These are phyloP conservation scores for Phlogophora meticulosa DNA, from an alignment of 2,888 invertebrate genomes.

Conservation along the genomic window DNA sequence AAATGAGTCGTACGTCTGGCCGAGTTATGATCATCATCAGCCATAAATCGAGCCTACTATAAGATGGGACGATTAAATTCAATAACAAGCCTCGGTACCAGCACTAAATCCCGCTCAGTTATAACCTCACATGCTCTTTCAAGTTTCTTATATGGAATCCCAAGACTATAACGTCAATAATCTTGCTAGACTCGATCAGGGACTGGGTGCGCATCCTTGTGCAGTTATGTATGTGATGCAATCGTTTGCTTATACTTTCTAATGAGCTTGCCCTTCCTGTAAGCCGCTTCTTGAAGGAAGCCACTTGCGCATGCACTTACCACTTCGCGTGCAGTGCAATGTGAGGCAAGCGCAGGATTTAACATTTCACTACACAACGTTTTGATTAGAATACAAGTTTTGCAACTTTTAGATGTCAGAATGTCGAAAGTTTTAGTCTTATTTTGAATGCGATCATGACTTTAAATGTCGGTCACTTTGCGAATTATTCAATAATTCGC, in stretches of 20 bases:
- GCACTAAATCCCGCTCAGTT: constrained; percentile 59
- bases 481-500: constrained; percentile 57
- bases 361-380: constrained; percentile 54
- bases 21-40: constrained; percentile 55
- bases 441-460: constrained; percentile 60
- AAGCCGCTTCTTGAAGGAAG: constrained; percentile 69
- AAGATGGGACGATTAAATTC: constrained; percentile 61
- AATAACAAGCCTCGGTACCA: constrained; percentile 63
- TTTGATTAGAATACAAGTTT: constrained; percentile 63
- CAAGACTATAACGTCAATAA: constrained; percentile 64
- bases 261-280: constrained; percentile 80
- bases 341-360: constrained; percentile 62
- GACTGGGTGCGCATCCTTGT: constrained; percentile 67
- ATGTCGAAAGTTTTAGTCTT: constrained; percentile 57
- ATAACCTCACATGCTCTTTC: constrained; percentile 59
- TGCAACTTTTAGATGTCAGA: constrained; percentile 52
- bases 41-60: constrained; percentile 56
- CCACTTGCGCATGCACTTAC: constrained; percentile 71
- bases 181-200: constrained; percentile 70
- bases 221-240: constrained; percentile 72
- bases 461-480: constrained; percentile 62
- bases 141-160: constrained; percentile 64
- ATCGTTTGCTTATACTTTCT: constrained; percentile 79
- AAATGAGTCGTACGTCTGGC: constrained; percentile 45
- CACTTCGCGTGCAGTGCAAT: constrained; percentile 61